A percentile compares a stretch with the other conserved stretches of the same genome.
These are phyloP conservation scores for Centropyge bicolor DNA, from an alignment of 2,797 vertebrate species.

Conservation along the genomic window DNA sequence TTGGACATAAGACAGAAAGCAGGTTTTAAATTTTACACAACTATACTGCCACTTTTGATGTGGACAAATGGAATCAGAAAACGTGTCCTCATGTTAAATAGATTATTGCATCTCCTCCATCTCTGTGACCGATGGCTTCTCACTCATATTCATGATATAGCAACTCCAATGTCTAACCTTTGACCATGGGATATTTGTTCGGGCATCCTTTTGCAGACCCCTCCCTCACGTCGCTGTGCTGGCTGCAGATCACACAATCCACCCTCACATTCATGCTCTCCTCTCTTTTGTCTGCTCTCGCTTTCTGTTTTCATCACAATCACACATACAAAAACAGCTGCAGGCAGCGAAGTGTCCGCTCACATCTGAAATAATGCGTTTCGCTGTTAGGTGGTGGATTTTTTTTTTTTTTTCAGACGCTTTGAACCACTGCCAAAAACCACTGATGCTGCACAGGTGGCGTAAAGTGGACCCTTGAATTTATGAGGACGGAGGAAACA, in stretches of 20 bases:
- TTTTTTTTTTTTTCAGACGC: constrained; percentile 3
- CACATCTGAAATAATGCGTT: constrained; percentile 28
- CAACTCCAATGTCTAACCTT: background rate
- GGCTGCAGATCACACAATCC: constrained; percentile 34
- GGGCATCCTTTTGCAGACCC: background rate
- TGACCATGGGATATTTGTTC: constrained; percentile 8
- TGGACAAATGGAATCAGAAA: too few species aligned
- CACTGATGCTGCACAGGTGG: constrained; percentile 27
- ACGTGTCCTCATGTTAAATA: too few species aligned
- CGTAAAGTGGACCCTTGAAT: background rate
- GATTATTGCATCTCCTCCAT: too few species aligned
- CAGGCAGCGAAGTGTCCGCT: constrained; percentile 33
- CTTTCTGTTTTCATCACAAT: constrained; percentile 31
- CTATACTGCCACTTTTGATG: too few species aligned
- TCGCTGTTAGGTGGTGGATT: constrained; percentile 1
- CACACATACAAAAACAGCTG: constrained; percentile 40
- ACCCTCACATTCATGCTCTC: background rate
- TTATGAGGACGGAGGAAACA: constrained; percentile 20
- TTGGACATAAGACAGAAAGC: too few species aligned
- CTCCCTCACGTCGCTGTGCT: background rate
- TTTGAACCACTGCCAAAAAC: constrained; percentile 20
- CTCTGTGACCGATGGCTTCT: too few species aligned
- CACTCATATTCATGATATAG: too few species aligned
- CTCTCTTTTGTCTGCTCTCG: constrained; percentile 1
- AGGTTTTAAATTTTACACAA: too few species aligned